Evolutionary conservation across 2,888 invertebrate species (phyloP).

Genomic region (Dyspetes luteomarginatus): DNA sequence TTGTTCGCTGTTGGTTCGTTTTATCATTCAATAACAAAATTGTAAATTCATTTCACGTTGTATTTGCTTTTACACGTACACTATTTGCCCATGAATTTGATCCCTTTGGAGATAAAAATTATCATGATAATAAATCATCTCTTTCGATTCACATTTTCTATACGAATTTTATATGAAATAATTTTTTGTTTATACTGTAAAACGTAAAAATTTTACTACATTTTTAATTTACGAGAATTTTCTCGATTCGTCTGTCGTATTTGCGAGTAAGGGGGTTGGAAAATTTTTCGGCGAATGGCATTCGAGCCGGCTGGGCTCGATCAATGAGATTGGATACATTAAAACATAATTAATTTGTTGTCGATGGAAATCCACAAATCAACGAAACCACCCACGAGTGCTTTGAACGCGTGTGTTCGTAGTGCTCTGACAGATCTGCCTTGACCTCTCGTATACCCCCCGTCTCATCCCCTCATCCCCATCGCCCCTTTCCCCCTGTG

Average conservation of each 20-base stretch:
- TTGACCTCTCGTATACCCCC: conserved; percentile 3
- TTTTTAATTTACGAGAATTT: too few species aligned
- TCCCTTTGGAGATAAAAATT: too few species aligned
- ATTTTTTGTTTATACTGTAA: too few species aligned
- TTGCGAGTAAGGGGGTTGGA: not conserved
- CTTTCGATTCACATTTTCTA: not conserved
- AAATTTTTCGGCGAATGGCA: not conserved
- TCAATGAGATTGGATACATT: conserved; percentile 28
- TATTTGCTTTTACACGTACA: too few species aligned
- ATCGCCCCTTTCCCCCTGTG: not conserved
- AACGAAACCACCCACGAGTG: conserved; percentile 19
- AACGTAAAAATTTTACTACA: too few species aligned
- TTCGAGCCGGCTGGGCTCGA: not conserved
- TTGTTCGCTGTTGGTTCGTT: too few species aligned
- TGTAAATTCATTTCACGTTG: too few species aligned
- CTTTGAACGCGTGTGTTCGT: not conserved
- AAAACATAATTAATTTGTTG: conserved; percentile 50
- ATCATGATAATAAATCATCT: not conserved
- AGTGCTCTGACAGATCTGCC: not conserved
- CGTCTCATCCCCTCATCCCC: not conserved
- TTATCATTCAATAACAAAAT: too few species aligned
- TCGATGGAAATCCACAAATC: conserved; percentile 43
- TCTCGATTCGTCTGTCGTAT: not conserved
- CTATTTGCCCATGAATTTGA: too few species aligned
- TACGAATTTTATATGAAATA: too few species aligned